Evolutionary conservation across 1,140 invertebrate species (phyloP).

Genomic region (Solenopsis fugax): DNA sequence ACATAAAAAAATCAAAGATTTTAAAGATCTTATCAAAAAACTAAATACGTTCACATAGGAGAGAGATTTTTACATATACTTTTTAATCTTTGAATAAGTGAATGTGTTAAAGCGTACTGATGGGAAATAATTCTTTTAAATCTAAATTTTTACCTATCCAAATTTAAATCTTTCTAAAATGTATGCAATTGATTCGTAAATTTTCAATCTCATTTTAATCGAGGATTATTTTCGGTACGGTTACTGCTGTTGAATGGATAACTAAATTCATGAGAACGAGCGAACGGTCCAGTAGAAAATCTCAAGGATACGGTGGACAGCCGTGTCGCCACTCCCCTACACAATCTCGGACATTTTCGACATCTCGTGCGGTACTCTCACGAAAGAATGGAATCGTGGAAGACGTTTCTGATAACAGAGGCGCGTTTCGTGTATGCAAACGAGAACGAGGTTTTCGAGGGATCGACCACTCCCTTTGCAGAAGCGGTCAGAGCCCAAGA

Average conservation of each 20-base stretch:
- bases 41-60: not conserved
- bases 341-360: slow-evolving; percentile 52
- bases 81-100: not conserved
- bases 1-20: not conserved
- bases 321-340: slow-evolving; percentile 48
- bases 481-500: slow-evolving; percentile 84
- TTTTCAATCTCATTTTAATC: not conserved
- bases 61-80: not conserved
- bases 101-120: not conserved
- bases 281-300: slow-evolving; percentile 33
- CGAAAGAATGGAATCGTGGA: slow-evolving; percentile 68
- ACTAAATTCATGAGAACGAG: slow-evolving; percentile 23
- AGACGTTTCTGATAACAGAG: slow-evolving; percentile 72
- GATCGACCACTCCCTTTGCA: slow-evolving; percentile 84
- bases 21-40: not conserved
- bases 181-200: not conserved
- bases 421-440: slow-evolving; percentile 82
- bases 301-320: slow-evolving; percentile 35
- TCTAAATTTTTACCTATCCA: not conserved
- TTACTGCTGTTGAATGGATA: not conserved
- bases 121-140: not conserved
- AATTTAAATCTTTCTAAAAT: slow-evolving; percentile 4
- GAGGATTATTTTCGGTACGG: not conserved
- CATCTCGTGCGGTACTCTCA: slow-evolving; percentile 21
- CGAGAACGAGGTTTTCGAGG: slow-evolving; percentile 82